A percentile compares a stretch with the other conserved stretches of the same genome.
These are phyloP conservation scores for Sminthurides bifidus DNA, from an alignment of 1,140 invertebrate genomes.

Conservation along the genomic window DNA sequence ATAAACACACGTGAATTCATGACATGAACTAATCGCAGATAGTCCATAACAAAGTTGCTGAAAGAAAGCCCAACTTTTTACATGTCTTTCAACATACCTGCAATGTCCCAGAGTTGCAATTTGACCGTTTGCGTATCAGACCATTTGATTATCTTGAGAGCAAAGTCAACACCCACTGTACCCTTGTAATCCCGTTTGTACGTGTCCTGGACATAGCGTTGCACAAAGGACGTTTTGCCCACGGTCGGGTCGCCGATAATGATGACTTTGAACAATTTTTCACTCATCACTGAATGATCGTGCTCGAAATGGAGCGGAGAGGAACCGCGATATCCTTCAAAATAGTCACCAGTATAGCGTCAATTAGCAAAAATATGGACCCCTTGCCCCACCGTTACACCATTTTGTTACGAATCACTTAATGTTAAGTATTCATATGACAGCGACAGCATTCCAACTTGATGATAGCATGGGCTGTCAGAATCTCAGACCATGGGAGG, in stretches of 20 bases:
- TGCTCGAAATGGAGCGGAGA: neutral
- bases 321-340: conserved; percentile 20
- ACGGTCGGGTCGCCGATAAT: conserved; percentile 44
- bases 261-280: conserved; percentile 44
- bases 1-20: no score
- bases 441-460: no score
- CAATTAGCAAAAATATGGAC: no score
- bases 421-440: neutral
- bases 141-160: conserved; percentile 47
- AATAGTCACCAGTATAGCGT: conserved; percentile 37
- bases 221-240: conserved; percentile 44
- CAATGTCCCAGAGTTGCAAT: conserved; percentile 49
- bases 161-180: conserved; percentile 49
- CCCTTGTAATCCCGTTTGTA: conserved; percentile 43
- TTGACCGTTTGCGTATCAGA: conserved; percentile 45
- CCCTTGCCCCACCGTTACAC: no score
- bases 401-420: no score
- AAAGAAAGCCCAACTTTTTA: no score
- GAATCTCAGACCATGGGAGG: no score
- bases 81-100: no score
- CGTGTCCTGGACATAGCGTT: conserved; percentile 41
- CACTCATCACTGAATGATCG: conserved; percentile 29
- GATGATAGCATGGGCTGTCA: no score
- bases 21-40: no score
- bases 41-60: neutral